These are phyloP conservation scores for Amphiprion ocellaris DNA, from an alignment of 2,113 vertebrate genomes.

Conservation along the genomic window DNA sequence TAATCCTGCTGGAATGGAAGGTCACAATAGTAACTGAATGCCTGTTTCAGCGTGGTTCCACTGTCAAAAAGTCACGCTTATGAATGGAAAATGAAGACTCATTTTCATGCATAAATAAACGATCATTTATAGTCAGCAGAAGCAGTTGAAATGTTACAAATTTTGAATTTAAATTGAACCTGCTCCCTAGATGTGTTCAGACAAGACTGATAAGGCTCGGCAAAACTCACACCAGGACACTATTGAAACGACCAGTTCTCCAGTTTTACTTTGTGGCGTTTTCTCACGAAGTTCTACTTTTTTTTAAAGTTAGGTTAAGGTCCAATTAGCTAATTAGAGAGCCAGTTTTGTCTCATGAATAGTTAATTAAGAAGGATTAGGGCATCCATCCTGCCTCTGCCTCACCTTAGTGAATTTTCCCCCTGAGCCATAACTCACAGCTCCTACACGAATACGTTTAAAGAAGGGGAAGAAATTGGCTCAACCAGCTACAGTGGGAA, in stretches of 20 bases:
- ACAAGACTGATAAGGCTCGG: neutral
- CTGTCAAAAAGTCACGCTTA: neutral
- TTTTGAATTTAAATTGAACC: neutral
- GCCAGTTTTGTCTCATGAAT: slow-evolving; percentile 46
- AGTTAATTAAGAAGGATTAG: slow-evolving; percentile 32
- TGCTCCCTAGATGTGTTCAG: no score
- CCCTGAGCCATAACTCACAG: slow-evolving; percentile 43
- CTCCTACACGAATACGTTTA: slow-evolving; percentile 42
- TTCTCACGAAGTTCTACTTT: slow-evolving; percentile 1
- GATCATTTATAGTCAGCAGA: neutral
- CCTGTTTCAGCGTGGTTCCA: neutral
- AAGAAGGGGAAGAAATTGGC: slow-evolving; percentile 13
- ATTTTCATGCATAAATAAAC: neutral
- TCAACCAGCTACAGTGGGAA: slow-evolving; percentile 14
- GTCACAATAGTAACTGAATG: neutral
- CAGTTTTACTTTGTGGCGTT: slow-evolving; percentile 6
- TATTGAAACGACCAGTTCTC: neutral
- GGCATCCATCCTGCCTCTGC: slow-evolving; percentile 43
- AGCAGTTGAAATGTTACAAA: neutral
- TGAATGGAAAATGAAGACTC: neutral
- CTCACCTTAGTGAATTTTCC: slow-evolving; percentile 40
- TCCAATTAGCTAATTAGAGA: slow-evolving; percentile 39
- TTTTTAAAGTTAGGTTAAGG: neutral
- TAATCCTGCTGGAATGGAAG: neutral
- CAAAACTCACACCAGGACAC: neutral